These are phyloP conservation scores for Riptortus pedestris DNA, from an alignment of 1,140 invertebrate species.

Conservation along the genomic window DNA sequence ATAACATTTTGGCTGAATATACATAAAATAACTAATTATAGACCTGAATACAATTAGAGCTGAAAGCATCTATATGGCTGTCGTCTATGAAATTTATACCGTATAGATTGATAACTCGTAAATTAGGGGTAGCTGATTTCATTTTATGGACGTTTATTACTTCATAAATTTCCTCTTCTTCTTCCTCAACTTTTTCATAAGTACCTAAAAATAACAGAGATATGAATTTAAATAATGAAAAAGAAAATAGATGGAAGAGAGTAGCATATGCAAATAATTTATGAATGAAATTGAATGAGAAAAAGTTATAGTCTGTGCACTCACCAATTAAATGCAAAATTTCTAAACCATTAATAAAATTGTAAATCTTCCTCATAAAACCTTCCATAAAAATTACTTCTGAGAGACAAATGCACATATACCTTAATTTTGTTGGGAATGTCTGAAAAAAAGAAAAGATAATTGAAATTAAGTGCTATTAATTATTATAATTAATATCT, in stretches of 20 bases:
- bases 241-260: neutral
- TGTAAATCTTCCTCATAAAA: constrained; percentile 99
- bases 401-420: constrained; percentile 93
- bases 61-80: constrained; percentile 96
- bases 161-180: constrained; percentile 99
- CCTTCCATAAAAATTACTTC: constrained; percentile 99
- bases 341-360: constrained; percentile 98
- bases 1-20: neutral
- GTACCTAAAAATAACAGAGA: constrained; percentile 65
- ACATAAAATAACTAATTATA: neutral
- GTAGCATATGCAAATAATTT: constrained; percentile 11
- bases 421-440: constrained; percentile 94
- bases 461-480: no score
- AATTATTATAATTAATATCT: no score
- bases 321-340: constrained; percentile 93
- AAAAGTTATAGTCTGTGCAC: no score
- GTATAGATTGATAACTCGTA: constrained; percentile 89
- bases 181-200: constrained; percentile 96
- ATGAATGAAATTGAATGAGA: neutral
- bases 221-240: neutral
- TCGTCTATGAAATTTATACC: constrained; percentile 98
- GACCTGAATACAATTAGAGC: constrained; percentile 81
- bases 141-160: constrained; percentile 98
- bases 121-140: constrained; percentile 90
- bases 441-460: constrained; percentile 41